Evolutionary conservation across 2,888 invertebrate genomes (phyloP).

Genomic region (Blastobasis lacticolella): DNA sequence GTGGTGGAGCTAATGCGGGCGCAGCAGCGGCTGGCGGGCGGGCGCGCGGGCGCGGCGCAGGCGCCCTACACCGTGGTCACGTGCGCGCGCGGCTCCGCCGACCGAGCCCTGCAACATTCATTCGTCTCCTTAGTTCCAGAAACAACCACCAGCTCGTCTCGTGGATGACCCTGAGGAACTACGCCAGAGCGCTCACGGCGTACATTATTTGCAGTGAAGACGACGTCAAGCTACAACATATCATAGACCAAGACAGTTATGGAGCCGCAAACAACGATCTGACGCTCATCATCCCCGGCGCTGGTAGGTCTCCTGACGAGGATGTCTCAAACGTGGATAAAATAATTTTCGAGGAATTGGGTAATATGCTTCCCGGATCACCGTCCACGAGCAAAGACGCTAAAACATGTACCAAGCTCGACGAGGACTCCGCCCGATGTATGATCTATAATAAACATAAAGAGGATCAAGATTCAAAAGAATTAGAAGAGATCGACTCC

Average conservation of each 20-base stretch:
- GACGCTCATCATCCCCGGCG: constrained; percentile 37
- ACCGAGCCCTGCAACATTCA: constrained; percentile 27
- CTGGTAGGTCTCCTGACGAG: constrained; percentile 3
- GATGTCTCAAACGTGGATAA: too few species aligned
- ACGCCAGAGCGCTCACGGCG: constrained; percentile 30
- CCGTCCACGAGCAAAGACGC: constrained; percentile 37
- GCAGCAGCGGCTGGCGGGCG: constrained; percentile 29
- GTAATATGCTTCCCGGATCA: constrained; percentile 2
- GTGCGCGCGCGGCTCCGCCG: constrained; percentile 27
- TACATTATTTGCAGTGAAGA: constrained; percentile 46
- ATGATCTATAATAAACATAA: too few species aligned
- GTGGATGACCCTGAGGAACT: constrained; percentile 19
- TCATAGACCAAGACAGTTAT: constrained; percentile 19
- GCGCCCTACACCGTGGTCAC: constrained; percentile 34
- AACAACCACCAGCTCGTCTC: constrained; percentile 16
- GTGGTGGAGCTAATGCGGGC: constrained; percentile 40
- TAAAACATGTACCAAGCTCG: too few species aligned
- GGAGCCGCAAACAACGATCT: constrained; percentile 27
- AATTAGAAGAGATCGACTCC: constrained; percentile 25
- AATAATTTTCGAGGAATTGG: too few species aligned
- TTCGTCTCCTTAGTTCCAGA: constrained; percentile 40
- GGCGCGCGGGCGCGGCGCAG: constrained; percentile 33
- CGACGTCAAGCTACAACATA: constrained; percentile 25
- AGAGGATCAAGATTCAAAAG: too few species aligned
- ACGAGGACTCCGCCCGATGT: too few species aligned